Conservation (phyloP, 53 echinoderm and acorn worm genomes). For the Apostichopus leukothele region DNA sequence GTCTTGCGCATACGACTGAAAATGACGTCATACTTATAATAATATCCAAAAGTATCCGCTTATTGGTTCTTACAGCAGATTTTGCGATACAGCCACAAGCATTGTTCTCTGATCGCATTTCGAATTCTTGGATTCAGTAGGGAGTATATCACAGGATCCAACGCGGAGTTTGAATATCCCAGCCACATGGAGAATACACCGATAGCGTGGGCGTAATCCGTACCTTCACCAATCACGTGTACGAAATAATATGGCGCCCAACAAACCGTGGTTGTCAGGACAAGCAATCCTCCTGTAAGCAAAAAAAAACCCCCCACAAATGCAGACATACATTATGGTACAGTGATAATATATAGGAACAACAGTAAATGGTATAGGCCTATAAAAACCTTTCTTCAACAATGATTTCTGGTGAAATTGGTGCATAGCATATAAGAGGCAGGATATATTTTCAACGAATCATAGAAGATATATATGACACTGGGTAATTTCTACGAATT, state of each 20-base stretch:
- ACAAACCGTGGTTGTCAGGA: conserved; percentile 17
- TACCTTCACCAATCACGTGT: background rate
- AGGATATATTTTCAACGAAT: no score
- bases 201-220: background rate
- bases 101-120: background rate
- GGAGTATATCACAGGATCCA: conserved; percentile 22
- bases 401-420: no score
- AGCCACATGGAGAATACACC: conserved; percentile 20
- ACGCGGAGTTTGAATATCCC: conserved; percentile 10
- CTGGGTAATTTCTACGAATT: no score
- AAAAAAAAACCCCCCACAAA: background rate
- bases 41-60: no score
- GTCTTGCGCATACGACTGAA: no score
- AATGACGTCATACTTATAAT: no score
- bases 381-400: no score
- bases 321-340: no score
- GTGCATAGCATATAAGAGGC: no score
- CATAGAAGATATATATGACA: no score
- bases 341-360: no score
- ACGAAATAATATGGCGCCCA: conserved; percentile 24
- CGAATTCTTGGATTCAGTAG: conserved; percentile 12
- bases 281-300: conserved; percentile 10
- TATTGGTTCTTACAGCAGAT: background rate
- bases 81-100: background rate
- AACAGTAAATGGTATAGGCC: no score